phyloP scores from a whole-genome alignment of 1,140 invertebrate species.

The Halyomorpha halys region DNA sequence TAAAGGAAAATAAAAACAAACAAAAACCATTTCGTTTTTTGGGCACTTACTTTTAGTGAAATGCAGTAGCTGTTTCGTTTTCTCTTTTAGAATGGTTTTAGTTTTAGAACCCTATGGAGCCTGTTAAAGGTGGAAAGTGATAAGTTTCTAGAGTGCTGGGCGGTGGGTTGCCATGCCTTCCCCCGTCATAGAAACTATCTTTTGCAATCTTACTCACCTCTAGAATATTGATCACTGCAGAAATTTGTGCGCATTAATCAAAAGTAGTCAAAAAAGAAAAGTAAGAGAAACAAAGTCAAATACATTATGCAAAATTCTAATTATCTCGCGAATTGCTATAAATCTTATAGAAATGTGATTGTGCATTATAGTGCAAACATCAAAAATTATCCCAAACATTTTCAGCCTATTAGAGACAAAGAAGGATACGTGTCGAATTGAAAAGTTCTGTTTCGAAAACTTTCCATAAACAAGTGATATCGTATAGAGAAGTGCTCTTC shows the following conservation, averaged over 20 bases:
- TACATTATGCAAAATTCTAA: constrained; percentile 3
- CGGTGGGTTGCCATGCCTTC: not conserved
- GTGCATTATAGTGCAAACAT: constrained; percentile 2
- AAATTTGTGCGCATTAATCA: not conserved
- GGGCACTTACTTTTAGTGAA: too few species aligned
- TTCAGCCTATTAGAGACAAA: not conserved
- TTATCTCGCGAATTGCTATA: not conserved
- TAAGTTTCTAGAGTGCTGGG: too few species aligned
- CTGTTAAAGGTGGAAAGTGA: too few species aligned
- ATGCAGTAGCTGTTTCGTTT: too few species aligned
- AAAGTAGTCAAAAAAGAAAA: not conserved
- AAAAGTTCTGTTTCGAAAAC: not conserved
- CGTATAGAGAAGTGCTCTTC: constrained; percentile 3
- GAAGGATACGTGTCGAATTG: not conserved
- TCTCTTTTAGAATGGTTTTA: too few species aligned
- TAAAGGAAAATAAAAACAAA: too few species aligned
- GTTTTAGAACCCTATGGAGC: too few species aligned
- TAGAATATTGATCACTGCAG: not conserved
- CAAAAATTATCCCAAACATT: constrained; percentile 6
- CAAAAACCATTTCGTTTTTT: too few species aligned
- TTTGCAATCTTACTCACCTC: constrained; percentile 6
- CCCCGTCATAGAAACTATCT: not conserved
- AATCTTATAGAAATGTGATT: not conserved
- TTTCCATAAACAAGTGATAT: not conserved
- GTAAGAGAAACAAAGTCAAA: not conserved